Conservation (phyloP, 1,140 invertebrate genomes). For the Nautilus pompilius region DNA sequence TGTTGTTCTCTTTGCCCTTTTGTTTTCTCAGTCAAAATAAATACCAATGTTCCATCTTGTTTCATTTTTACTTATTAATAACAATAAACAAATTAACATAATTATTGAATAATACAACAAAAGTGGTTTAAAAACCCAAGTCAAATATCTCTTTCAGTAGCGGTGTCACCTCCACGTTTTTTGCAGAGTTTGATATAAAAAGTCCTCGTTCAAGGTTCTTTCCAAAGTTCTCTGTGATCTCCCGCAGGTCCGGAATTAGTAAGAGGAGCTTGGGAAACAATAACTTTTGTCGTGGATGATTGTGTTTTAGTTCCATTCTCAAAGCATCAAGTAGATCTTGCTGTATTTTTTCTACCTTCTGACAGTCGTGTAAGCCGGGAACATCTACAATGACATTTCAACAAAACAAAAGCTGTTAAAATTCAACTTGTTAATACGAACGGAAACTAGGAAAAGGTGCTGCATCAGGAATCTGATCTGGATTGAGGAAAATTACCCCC, state of each 20-base stretch:
- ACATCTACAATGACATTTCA: conserved; percentile 12
- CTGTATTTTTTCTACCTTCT: conserved; percentile 29
- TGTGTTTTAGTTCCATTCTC: conserved; percentile 34
- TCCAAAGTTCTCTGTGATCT: conserved; percentile 33
- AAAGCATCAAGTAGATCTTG: conserved; percentile 29
- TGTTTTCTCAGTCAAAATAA: no score
- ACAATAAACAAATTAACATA: background rate
- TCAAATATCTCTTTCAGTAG: background rate
- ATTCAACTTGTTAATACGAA: no score
- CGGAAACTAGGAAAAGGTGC: no score
- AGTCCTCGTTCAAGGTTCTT: conserved; percentile 10
- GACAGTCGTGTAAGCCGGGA: conserved; percentile 15
- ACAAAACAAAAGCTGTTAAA: background rate
- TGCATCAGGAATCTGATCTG: no score
- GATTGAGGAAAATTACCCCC: no score
- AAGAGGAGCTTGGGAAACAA: conserved; percentile 32
- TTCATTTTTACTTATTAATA: background rate
- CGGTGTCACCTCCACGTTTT: background rate
- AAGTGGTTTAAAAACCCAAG: background rate
- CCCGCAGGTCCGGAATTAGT: conserved; percentile 27
- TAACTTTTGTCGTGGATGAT: conserved; percentile 35
- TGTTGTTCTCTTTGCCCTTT: no score
- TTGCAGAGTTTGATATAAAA: background rate
- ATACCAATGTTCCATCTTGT: background rate
- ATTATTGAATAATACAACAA: no score